Conservation (phyloP, 1,140 invertebrate genomes). For the Octopus bimaculoides region DNA sequence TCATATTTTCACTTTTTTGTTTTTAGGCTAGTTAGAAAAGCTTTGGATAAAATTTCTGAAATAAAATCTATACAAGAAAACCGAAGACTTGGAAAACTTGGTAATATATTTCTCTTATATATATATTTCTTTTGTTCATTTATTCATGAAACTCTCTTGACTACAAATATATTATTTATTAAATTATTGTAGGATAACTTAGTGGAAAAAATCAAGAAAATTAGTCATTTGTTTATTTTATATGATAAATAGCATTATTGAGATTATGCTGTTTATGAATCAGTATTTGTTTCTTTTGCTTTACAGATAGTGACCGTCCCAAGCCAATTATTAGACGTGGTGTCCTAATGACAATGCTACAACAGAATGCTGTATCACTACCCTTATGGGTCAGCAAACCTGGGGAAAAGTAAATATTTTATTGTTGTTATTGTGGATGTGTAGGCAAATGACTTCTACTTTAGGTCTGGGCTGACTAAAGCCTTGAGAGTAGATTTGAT, state of each 20-base stretch:
- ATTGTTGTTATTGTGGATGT: background rate
- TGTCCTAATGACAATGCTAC: slow-evolving; percentile 92
- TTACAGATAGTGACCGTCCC: slow-evolving; percentile 47
- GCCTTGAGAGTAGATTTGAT: no score
- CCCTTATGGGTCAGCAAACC: slow-evolving; percentile 88
- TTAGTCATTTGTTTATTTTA: no score
- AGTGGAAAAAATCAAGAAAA: no score
- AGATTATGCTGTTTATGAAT: background rate
- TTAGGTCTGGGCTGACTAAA: no score
- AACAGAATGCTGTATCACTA: slow-evolving; percentile 85
- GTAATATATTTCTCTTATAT: background rate
- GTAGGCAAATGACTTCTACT: background rate
- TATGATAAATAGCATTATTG: background rate
- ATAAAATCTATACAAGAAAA: slow-evolving; percentile 87
- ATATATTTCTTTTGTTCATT: no score
- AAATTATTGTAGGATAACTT: no score
- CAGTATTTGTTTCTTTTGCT: slow-evolving; percentile 1
- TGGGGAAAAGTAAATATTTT: slow-evolving; percentile 67
- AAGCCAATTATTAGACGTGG: slow-evolving; percentile 89
- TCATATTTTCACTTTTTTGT: slow-evolving; percentile 12
- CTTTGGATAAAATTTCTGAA: slow-evolving; percentile 84
- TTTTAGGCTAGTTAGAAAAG: slow-evolving; percentile 68
- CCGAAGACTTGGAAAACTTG: slow-evolving; percentile 63
- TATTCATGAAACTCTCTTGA: no score
- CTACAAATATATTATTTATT: no score